phyloP scores from a whole-genome alignment of 2,888 invertebrate species.

The Hydraecia micacea region DNA sequence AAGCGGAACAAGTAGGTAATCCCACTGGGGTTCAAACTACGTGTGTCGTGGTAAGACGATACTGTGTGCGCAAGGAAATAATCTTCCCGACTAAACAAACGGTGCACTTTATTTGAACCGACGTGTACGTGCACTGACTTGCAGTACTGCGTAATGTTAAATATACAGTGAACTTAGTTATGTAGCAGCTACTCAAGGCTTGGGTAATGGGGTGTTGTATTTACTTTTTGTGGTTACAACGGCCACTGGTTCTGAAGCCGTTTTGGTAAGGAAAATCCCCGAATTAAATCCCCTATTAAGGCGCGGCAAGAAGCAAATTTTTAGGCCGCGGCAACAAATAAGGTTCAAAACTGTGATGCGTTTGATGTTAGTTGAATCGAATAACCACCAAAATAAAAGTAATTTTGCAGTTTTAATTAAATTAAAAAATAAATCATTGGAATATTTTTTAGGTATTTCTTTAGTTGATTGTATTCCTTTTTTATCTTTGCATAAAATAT shows the following conservation, averaged over 20 bases:
- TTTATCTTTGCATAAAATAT: no score
- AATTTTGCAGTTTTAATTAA: no score
- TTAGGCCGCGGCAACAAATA: neutral
- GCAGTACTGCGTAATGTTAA: constrained; percentile 53
- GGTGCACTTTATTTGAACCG: constrained; percentile 83
- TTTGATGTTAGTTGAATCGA: neutral
- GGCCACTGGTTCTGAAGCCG: no score
- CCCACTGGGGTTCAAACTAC: constrained; percentile 78
- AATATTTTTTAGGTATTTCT: no score
- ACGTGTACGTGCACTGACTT: constrained; percentile 77
- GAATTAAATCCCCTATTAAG: neutral
- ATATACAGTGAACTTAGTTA: constrained; percentile 38
- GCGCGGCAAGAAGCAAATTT: neutral
- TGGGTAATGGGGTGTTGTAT: neutral
- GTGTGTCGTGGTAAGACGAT: constrained; percentile 78
- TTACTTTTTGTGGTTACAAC: constrained; percentile 9
- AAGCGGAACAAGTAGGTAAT: constrained; percentile 79
- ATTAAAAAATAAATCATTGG: no score
- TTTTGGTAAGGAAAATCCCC: neutral
- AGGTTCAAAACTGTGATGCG: neutral
- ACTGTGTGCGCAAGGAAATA: constrained; percentile 84
- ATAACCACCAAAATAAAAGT: neutral
- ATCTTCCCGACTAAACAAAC: constrained; percentile 85
- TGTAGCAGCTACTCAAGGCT: constrained; percentile 11
- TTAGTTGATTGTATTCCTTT: no score